Base-by-base conservation (phyloP, 2,797 vertebrate species). In the Acanthurus tractus region DNA sequence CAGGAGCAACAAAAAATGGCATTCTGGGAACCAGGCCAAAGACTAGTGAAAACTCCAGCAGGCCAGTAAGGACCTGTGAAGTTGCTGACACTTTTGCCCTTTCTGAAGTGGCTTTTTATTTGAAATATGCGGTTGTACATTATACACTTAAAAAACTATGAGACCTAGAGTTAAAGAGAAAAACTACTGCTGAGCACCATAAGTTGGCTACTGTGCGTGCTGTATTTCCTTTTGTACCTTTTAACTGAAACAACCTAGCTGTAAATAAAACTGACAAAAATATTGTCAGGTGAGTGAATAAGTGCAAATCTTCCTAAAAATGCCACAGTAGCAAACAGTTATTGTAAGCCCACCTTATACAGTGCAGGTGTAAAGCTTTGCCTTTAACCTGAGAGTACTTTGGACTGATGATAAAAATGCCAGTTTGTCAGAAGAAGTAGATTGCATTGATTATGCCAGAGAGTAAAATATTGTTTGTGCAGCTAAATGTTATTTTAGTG, bases 1-100 rank as follows among this genome's bases (percentile, higher is more conserved):
- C 80, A 69, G 64, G 22, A 59, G 55, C 17, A 81, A 91, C 76
- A 90, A 85, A 76, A 88, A 67, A 63, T 18, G 42, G 61, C 22
- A 88, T 89, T 85, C 84, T 86, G 82, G 82, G 82, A 91, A 82
- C 23, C 6, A 17, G 66, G 84, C 85, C 84, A 88, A 75, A 67
- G 23, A 54, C 63, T 17, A 7, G 22, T 46, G 57, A 87, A 73
- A 80, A 73, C 69, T 63, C 45, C 23, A 72, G 44, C 52, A 61
- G 68, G 70, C 78, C 80, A 86, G 78, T 63, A 64, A 54, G 62
- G 44, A 78, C 83, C 74, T 71, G 76, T 57, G 15, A 77, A 50
- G 70, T 61, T 46, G 50, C 22, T 73, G 36, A 76, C 57, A 50
- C 25, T 58, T 12, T 23, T 8, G 52, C 25, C 48, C 45, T 40